Conservation (phyloP, 2,888 invertebrate species). For the Dendrolimus houi region DNA sequence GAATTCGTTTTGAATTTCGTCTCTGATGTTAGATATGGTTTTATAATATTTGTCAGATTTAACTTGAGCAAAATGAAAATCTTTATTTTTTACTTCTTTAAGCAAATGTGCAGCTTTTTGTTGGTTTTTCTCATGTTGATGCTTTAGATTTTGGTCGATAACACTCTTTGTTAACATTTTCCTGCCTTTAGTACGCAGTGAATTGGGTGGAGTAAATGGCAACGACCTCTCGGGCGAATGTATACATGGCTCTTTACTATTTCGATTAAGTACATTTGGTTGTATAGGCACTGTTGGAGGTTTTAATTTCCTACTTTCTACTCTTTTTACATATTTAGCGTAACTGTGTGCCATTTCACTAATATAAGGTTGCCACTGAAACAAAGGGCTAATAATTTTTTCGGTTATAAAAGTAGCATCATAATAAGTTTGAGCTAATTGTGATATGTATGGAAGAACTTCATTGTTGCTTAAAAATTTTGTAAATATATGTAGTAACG, state of each 20-base stretch:
- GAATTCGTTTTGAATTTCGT: constrained; percentile 31
- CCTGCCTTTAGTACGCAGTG: constrained; percentile 27
- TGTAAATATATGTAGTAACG: constrained; percentile 45
- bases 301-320: constrained; percentile 40
- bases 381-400: constrained; percentile 64
- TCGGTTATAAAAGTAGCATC: constrained; percentile 68
- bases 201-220: constrained; percentile 43
- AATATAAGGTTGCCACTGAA: constrained; percentile 62
- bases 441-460: constrained; percentile 54
- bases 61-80: constrained; percentile 38
- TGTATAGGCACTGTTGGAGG: constrained; percentile 47
- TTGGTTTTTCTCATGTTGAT: constrained; percentile 47
- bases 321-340: constrained; percentile 43
- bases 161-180: constrained; percentile 50
- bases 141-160: constrained; percentile 51
- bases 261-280: constrained; percentile 47
- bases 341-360: constrained; percentile 56
- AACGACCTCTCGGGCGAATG: constrained; percentile 9
- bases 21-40: constrained; percentile 30
- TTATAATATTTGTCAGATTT: constrained; percentile 38
- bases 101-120: constrained; percentile 42
- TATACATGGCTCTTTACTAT: constrained; percentile 21
- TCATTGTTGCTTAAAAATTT: constrained; percentile 61
- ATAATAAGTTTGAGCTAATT: constrained; percentile 61
- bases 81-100: constrained; percentile 39